These are phyloP conservation scores for Aphaenogaster rudis DNA, from an alignment of 1,140 invertebrate genomes.

Conservation along the genomic window DNA sequence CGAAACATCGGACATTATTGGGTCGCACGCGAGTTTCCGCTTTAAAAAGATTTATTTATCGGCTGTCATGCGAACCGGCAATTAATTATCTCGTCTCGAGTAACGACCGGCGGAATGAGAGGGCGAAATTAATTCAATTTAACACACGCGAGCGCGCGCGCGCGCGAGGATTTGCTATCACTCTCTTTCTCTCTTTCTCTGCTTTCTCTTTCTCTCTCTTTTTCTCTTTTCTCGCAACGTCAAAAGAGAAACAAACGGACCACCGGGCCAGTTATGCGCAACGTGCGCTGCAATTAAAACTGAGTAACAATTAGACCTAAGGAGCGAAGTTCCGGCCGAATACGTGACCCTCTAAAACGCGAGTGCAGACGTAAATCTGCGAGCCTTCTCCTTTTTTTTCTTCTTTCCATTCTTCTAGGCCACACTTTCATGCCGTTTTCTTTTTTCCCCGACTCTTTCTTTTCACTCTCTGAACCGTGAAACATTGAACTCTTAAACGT, in stretches of 20 bases:
- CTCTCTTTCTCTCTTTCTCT: constrained; percentile 2
- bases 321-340: constrained; percentile 76
- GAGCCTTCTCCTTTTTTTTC: constrained; percentile 34
- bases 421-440: constrained; percentile 16
- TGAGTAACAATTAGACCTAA: constrained; percentile 83
- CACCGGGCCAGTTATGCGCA: constrained; percentile 71
- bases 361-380: constrained; percentile 66
- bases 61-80: constrained; percentile 70
- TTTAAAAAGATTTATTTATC: constrained; percentile 77
- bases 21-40: constrained; percentile 62
- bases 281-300: constrained; percentile 81
- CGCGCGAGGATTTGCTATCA: constrained; percentile 74
- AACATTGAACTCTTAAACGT: constrained; percentile 36
- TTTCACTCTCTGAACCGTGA: not conserved
- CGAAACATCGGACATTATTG: constrained; percentile 53
- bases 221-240: constrained; percentile 49
- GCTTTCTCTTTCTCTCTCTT: not conserved
- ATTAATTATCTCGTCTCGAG: constrained; percentile 72
- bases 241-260: constrained; percentile 56
- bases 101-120: constrained; percentile 61
- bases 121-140: constrained; percentile 82
- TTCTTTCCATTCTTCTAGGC: not conserved
- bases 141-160: constrained; percentile 76
- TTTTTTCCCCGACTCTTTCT: constrained; percentile 24
- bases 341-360: constrained; percentile 80